Evolutionary conservation across 64 coral and sea anemone genomes (phyloP), one percentile per base, ranked within the genome.

Genomic region (Actinia tenebrosa): DNA sequence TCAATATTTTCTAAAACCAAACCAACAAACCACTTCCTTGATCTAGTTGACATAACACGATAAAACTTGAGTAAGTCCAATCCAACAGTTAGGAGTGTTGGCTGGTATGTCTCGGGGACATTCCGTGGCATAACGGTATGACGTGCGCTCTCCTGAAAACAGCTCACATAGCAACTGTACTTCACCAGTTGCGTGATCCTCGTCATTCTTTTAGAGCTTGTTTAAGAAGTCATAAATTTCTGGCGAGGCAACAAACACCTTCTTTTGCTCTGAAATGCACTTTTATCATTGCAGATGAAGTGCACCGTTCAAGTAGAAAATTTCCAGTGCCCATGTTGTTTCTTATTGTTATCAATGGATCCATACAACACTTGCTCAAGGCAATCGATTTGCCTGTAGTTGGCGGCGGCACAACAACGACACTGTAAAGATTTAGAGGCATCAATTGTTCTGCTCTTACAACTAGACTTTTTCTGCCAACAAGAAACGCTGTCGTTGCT

Each of bases 331-430:
- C 23, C 5, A 19, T 25, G 11, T 71, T 71, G 11, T 71, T 22
- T 71, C 23, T 19, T 7, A 71, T 9, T 27, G 23, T 5, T 6
- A 71, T 71, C 2, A 71, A 4, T 71, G 79, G 90, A 27, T 86
- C 50, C 0, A 89, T 22, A 2, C 87, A 50, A 54, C 86, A 87
- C 88, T 89, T 82, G 42, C 85, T 89, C 27, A 93, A n/a, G 13
- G 87, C 87, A 23, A 54, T 71, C 15, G 91, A 93, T 78, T 93
- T 93, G 25, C 91, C 91, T 45, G 91, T 93, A 18, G 91, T 88
- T 37, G 30, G 30, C 59, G 91, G 91, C 3, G 86, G 86, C 5
- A 82, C 87, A 59, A 93, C 71, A 18, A 89, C 58, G 5, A 93
- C 45, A 10, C 44, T n/a, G 64, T 42, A 93, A 4, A 93, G 3